Evolutionary conservation across 1,140 invertebrate genomes (phyloP).

Genomic region (Drosophila micromelanica): DNA sequence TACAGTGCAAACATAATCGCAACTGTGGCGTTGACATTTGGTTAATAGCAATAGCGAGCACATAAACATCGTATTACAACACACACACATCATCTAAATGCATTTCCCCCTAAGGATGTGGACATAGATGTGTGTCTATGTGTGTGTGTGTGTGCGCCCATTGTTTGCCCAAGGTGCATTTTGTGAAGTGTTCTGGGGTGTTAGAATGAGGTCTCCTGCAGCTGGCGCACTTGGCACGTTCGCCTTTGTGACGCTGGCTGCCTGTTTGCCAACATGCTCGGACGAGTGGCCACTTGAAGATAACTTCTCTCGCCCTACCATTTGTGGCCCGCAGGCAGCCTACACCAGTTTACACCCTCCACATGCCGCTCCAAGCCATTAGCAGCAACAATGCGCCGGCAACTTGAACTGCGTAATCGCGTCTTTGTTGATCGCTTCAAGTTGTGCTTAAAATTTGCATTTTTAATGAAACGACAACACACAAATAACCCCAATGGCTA

Average conservation of each 20-base stretch:
- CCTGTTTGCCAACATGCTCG: conserved; percentile 69
- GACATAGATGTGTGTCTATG: background rate
- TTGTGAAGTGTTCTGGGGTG: conserved; percentile 42
- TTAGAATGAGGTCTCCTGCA: conserved; percentile 42
- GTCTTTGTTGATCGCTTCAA: conserved; percentile 60
- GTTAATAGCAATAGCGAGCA: conserved; percentile 46
- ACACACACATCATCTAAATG: conserved; percentile 33
- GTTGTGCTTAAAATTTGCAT: conserved; percentile 68
- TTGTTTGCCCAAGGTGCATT: conserved; percentile 73
- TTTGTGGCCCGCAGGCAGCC: conserved; percentile 36
- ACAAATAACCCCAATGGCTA: conserved; percentile 19
- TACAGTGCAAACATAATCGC: conserved; percentile 38
- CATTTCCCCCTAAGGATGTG: conserved; percentile 17
- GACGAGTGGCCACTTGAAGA: conserved; percentile 70
- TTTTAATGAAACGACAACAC: conserved; percentile 66
- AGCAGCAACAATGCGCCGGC: conserved; percentile 20
- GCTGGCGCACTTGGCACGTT: conserved; percentile 75
- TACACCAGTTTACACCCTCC: conserved; percentile 10
- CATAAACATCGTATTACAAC: conserved; percentile 45
- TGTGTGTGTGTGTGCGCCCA: conserved; percentile 21
- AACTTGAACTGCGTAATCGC: conserved; percentile 75
- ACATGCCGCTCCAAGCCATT: background rate
- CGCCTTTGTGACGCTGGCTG: conserved; percentile 48
- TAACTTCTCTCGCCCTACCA: conserved; percentile 66
- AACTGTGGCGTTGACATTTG: conserved; percentile 53